Conservation (phyloP, 2,888 invertebrate species). For the Cyclophora punctaria region DNA sequence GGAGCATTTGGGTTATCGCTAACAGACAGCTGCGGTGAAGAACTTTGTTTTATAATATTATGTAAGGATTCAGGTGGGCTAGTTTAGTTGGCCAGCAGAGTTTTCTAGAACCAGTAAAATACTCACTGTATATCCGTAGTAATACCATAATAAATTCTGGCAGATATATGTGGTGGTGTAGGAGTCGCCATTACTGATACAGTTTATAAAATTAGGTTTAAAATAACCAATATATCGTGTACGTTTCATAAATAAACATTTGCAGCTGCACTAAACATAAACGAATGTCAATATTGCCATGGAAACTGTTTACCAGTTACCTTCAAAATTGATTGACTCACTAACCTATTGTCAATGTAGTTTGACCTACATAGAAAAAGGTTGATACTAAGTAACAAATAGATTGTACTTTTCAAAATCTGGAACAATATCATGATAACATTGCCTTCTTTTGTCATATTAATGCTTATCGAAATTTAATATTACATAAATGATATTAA, state of each 20-base stretch:
- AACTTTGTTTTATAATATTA: too few relatives aligned
- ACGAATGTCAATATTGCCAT: constrained; percentile 12
- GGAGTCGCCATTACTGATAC: constrained; percentile 37
- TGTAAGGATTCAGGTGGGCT: too few relatives aligned
- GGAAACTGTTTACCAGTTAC: constrained; percentile 7
- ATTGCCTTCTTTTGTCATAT: too few relatives aligned
- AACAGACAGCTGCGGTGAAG: too few relatives aligned
- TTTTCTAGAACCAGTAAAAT: not conserved
- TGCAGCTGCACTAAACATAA: constrained; percentile 13
- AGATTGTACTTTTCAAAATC: too few relatives aligned
- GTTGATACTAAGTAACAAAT: too few relatives aligned
- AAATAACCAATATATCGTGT: constrained; percentile 23
- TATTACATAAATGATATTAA: too few relatives aligned
- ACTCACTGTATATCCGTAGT: constrained; percentile 75
- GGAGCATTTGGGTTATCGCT: too few relatives aligned
- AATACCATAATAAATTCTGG: constrained; percentile 78
- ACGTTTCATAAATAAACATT: constrained; percentile 18
- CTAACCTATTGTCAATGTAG: constrained; percentile 6
- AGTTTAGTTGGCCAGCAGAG: too few relatives aligned
- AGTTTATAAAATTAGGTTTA: constrained; percentile 21
- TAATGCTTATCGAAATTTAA: too few relatives aligned
- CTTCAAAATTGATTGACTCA: not conserved
- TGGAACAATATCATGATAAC: too few relatives aligned
- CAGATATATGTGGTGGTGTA: constrained; percentile 72
- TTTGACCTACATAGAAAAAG: constrained; percentile 8